phyloP scores from a whole-genome alignment of 1,140 invertebrate genomes.

The Drosophila obscura region DNA sequence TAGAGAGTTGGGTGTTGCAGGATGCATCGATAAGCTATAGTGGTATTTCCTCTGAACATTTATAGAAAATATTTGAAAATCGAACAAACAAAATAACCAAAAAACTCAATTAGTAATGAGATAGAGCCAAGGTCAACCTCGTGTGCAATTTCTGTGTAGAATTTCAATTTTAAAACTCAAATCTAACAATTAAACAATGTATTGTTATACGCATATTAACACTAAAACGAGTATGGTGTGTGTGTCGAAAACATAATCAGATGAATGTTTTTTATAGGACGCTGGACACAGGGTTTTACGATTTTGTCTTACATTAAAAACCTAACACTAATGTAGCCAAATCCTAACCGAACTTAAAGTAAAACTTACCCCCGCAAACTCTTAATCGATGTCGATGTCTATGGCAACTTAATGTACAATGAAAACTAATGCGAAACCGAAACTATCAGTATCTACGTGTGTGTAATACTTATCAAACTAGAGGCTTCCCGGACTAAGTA shows the following conservation, averaged over 20 bases:
- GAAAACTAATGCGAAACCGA: slow-evolving; percentile 39
- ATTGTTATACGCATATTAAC: slow-evolving; percentile 46
- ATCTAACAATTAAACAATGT: slow-evolving; percentile 35
- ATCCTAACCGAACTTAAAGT: slow-evolving; percentile 23
- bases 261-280: slow-evolving; percentile 59
- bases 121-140: slow-evolving; percentile 48
- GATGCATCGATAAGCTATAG: slow-evolving; percentile 18
- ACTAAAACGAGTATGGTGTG: slow-evolving; percentile 36
- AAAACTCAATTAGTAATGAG: slow-evolving; percentile 26
- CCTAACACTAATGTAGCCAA: slow-evolving; percentile 2
- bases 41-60: slow-evolving; percentile 20
- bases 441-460: slow-evolving; percentile 62
- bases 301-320: slow-evolving; percentile 48
- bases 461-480: slow-evolving; percentile 71
- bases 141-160: slow-evolving; percentile 73
- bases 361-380: slow-evolving; percentile 37
- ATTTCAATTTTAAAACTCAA: slow-evolving; percentile 56
- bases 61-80: slow-evolving; percentile 13
- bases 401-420: slow-evolving; percentile 57
- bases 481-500: slow-evolving; percentile 78
- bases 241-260: slow-evolving; percentile 64
- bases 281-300: slow-evolving; percentile 54
- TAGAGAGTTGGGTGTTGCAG: slow-evolving; percentile 32
- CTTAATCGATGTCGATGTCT: slow-evolving; percentile 58
- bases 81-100: slow-evolving; percentile 15